These are phyloP conservation scores for Terebella lapidaria DNA, from an alignment of 2,888 invertebrate genomes.

Conservation along the genomic window DNA sequence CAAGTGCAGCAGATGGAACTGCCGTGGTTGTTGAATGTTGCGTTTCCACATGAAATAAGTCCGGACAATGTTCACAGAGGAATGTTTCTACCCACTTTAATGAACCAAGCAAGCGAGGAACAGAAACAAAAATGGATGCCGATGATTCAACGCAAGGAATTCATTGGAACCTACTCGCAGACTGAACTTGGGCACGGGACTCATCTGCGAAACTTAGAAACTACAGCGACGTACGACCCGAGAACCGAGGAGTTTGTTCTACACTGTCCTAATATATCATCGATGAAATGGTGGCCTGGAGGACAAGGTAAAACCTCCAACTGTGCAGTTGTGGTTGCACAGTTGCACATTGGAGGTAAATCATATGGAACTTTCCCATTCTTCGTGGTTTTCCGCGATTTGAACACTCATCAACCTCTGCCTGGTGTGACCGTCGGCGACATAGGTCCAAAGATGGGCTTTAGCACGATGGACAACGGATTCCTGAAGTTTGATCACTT, in stretches of 20 bases:
- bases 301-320: constrained; percentile 90
- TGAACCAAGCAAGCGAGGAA: constrained; percentile 80
- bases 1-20: too few relatives aligned
- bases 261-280: too few relatives aligned
- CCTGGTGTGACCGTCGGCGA: constrained; percentile 83
- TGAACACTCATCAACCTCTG: constrained; percentile 80
- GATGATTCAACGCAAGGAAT: constrained; percentile 68
- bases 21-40: too few relatives aligned
- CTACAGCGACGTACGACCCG: too few relatives aligned
- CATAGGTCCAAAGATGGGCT: constrained; percentile 87
- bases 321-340: constrained; percentile 87
- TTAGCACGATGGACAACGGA: constrained; percentile 88
- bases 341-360: constrained; percentile 75
- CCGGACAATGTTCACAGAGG: constrained; percentile 69
- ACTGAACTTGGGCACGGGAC: constrained; percentile 91
- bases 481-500: constrained; percentile 83
- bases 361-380: constrained; percentile 89
- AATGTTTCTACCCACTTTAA: constrained; percentile 85
- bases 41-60: constrained; percentile 21
- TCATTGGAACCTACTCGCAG: constrained; percentile 91
- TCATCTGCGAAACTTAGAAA: too few relatives aligned
- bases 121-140: constrained; percentile 84
- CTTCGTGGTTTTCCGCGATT: constrained; percentile 83
- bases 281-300: too few relatives aligned
- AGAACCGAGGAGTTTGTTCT: too few relatives aligned